Conservation (phyloP, 2,113 vertebrate genomes). For the Danio rerio region DNA sequence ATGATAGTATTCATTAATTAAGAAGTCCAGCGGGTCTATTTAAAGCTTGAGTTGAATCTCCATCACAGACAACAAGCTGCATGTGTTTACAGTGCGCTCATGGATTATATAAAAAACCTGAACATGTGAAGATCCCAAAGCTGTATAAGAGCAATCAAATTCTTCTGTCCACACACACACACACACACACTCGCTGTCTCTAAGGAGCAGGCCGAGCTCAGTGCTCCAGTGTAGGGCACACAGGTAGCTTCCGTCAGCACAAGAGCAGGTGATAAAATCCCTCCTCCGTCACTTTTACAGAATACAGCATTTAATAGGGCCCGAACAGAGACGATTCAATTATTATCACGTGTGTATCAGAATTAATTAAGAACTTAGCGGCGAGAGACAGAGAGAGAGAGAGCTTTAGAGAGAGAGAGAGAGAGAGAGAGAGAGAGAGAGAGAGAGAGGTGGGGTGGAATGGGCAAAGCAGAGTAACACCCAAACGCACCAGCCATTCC, state of each 20-base stretch:
- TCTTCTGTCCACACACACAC: neutral
- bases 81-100: neutral
- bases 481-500: constrained; percentile 49
- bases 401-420: neutral
- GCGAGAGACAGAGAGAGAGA: constrained; percentile 19
- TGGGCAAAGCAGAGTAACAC: constrained; percentile 47
- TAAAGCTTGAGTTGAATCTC: neutral
- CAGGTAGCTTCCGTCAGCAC: constrained; percentile 43
- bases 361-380: constrained; percentile 46
- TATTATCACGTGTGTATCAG: constrained; percentile 37
- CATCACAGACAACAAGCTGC: neutral
- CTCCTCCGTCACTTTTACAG: neutral
- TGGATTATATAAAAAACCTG: neutral
- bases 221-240: constrained; percentile 2
- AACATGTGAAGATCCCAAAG: neutral
- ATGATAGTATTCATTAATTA: neutral
- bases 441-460: constrained; percentile 30
- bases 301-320: neutral
- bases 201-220: constrained; percentile 5
- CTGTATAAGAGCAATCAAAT: constrained; percentile 7
- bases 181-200: constrained; percentile 20
- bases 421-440: constrained; percentile 31
- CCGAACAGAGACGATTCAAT: neutral
- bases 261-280: constrained; percentile 43
- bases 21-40: constrained; percentile 8